These are phyloP conservation scores for Campopleginae sp. DNA, from an alignment of 2,888 invertebrate species.

Conservation along the genomic window DNA sequence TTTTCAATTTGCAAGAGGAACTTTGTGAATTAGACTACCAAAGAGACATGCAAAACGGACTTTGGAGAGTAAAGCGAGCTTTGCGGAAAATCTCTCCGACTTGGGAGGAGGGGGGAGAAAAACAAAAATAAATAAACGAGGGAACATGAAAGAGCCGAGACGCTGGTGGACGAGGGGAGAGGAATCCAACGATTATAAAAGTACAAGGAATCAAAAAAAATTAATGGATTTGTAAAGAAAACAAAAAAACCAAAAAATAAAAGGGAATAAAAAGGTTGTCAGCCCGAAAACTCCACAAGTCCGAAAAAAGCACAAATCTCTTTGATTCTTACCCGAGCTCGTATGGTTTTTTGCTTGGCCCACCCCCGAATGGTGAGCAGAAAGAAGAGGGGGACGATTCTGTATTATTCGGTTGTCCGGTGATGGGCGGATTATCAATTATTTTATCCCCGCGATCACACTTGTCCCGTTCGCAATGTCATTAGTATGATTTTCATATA, in stretches of 20 bases:
- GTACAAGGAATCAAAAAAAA: not conserved
- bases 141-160: not conserved
- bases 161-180: slow-evolving; percentile 5
- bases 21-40: slow-evolving; percentile 49
- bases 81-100: slow-evolving; percentile 17
- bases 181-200: not conserved
- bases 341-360: slow-evolving; percentile 1
- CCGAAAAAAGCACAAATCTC: slow-evolving; percentile 69
- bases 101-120: not conserved
- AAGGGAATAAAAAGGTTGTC: slow-evolving; percentile 26
- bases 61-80: slow-evolving; percentile 49
- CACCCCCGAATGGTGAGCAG: slow-evolving; percentile 59
- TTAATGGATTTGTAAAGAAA: not conserved
- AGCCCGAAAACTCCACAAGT: slow-evolving; percentile 61
- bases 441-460: slow-evolving; percentile 54
- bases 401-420: slow-evolving; percentile 34
- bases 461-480: slow-evolving; percentile 61
- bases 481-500: not conserved
- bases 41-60: slow-evolving; percentile 60
- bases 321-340: slow-evolving; percentile 70
- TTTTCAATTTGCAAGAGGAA: slow-evolving; percentile 42
- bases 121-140: not conserved
- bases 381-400: not conserved
- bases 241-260: slow-evolving; percentile 7
- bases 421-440: slow-evolving; percentile 59